A percentile compares a stretch with the other conserved stretches of the same genome.
Conservation (phyloP, 1,140 invertebrate genomes). For the Rhopalosiphum maidis region DNA sequence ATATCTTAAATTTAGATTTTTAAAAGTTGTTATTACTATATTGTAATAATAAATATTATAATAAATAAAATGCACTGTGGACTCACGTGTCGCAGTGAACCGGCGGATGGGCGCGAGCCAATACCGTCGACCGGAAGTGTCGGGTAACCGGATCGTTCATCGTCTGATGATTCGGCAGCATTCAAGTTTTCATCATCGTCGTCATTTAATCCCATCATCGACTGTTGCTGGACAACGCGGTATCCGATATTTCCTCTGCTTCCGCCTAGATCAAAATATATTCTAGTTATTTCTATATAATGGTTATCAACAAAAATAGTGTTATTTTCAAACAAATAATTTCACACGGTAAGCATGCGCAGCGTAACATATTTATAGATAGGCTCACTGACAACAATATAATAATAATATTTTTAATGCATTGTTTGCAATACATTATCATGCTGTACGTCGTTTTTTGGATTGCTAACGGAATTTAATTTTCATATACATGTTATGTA, state of each 20-base stretch:
- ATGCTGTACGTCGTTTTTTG: background rate
- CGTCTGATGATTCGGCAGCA: slow-evolving; percentile 40
- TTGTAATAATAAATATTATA: too few relatives aligned
- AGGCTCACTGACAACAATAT: background rate
- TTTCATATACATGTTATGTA: background rate
- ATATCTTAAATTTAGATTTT: background rate
- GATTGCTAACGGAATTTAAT: background rate
- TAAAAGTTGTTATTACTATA: background rate
- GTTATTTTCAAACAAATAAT: background rate
- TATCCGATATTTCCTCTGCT: slow-evolving; percentile 43
- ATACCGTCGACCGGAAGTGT: slow-evolving; percentile 25
- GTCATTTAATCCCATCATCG: background rate
- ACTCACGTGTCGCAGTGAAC: slow-evolving; percentile 27
- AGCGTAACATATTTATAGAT: background rate
- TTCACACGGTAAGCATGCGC: background rate
- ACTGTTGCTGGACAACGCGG: slow-evolving; percentile 32
- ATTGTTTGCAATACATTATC: background rate
- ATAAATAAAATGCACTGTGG: background rate
- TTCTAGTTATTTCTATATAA: background rate
- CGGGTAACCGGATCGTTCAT: slow-evolving; percentile 43
- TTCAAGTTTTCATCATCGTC: background rate
- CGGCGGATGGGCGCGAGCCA: background rate
- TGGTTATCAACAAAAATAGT: background rate
- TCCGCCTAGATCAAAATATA: slow-evolving; percentile 11
- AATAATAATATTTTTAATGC: too few relatives aligned